Conservation (phyloP, 1,140 invertebrate genomes). For the Vanessa tameamea region DNA sequence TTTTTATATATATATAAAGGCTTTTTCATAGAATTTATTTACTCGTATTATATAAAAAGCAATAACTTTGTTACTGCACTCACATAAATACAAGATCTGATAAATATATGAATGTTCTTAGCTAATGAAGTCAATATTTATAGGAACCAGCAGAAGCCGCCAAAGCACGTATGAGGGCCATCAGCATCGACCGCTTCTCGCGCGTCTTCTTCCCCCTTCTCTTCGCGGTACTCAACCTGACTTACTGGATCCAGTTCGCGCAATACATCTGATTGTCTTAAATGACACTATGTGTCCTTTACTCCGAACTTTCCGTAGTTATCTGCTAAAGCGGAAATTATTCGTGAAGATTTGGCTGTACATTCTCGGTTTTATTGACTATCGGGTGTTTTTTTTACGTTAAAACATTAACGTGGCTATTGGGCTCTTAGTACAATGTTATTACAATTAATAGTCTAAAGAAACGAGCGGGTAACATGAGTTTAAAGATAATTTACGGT, state of each 20-base stretch:
- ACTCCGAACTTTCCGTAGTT: slow-evolving; percentile 1
- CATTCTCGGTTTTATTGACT: neutral
- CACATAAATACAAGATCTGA: too few relatives aligned
- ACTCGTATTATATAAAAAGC: too few relatives aligned
- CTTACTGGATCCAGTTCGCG: slow-evolving; percentile 94
- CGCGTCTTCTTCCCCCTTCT: slow-evolving; percentile 92
- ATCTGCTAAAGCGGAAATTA: neutral
- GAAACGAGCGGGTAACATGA: too few relatives aligned
- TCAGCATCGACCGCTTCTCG: slow-evolving; percentile 92
- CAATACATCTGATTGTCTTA: slow-evolving; percentile 85
- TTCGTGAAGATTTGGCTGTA: neutral
- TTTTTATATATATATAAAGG: too few relatives aligned
- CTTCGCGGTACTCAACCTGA: slow-evolving; percentile 91
- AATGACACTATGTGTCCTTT: slow-evolving; percentile 29
- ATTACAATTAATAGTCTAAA: too few relatives aligned
- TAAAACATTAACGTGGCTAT: too few relatives aligned
- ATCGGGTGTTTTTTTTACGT: neutral
- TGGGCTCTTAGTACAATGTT: too few relatives aligned
- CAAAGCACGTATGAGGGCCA: slow-evolving; percentile 86
- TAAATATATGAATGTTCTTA: neutral
- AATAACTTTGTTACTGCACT: too few relatives aligned
- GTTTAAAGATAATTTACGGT: too few relatives aligned
- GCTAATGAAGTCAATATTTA: neutral
- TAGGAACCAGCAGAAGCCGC: slow-evolving; percentile 83
- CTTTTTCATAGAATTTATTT: too few relatives aligned